phyloP scores from a whole-genome alignment of 2,113 vertebrate genomes.

The Charina bottae region DNA sequence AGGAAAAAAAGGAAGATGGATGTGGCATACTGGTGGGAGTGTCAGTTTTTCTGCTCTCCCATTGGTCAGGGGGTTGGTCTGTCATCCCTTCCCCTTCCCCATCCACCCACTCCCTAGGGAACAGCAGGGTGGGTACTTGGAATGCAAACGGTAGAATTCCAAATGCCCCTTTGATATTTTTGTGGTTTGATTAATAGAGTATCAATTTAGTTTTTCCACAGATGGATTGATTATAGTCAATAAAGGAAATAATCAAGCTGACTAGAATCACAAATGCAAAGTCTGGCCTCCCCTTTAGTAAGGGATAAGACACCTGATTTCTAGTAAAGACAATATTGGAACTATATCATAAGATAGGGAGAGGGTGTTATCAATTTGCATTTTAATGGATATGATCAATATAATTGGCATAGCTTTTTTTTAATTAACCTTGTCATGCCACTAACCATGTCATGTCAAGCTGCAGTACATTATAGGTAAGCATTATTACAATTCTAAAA shows the following conservation, averaged over 20 bases:
- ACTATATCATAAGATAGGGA: conserved; percentile 15
- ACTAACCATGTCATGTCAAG: conserved; percentile 17
- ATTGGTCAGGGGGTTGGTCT: neutral
- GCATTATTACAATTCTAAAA: conserved; percentile 13
- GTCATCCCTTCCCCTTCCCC: neutral
- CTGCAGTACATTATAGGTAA: conserved; percentile 22
- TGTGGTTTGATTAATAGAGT: conserved; percentile 20
- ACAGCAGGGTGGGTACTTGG: neutral
- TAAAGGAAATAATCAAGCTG: conserved; percentile 14
- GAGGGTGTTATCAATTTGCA: neutral
- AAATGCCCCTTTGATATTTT: neutral
- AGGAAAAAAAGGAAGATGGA: neutral
- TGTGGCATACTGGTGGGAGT: neutral
- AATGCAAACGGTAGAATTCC: neutral
- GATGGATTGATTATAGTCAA: neutral
- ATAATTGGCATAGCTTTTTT: conserved; percentile 13
- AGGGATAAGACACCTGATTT: conserved; percentile 1
- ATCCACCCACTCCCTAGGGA: neutral
- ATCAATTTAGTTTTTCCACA: neutral
- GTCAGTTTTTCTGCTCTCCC: neutral
- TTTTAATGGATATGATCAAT: conserved; percentile 26
- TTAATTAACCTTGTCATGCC: neutral
- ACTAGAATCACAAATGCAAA: neutral
- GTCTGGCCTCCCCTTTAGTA: neutral
- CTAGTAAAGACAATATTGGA: conserved; percentile 12